phyloP scores from a whole-genome alignment of 1,140 invertebrate species.

The Scylla paramamosain region DNA sequence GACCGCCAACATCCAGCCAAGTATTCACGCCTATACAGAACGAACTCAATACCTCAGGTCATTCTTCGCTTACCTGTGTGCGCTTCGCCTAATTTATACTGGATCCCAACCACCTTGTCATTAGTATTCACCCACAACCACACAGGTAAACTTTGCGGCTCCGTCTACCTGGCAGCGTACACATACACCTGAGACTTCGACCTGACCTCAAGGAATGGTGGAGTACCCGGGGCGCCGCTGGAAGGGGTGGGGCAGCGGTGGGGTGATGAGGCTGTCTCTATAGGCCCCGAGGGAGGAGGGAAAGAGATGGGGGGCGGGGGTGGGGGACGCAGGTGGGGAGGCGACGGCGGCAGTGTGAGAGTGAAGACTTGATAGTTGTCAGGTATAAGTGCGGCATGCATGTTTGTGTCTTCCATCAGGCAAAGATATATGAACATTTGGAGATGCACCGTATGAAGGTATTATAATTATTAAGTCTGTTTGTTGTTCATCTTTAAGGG shows the following conservation, averaged over 20 bases:
- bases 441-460: no score
- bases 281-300: constrained; percentile 14
- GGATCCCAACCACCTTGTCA: not conserved
- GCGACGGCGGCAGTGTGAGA: not conserved
- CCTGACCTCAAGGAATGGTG: not conserved
- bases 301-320: not conserved
- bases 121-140: not conserved
- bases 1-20: no score
- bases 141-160: constrained; percentile 15
- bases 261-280: not conserved
- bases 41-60: no score
- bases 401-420: no score
- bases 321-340: not conserved
- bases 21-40: no score
- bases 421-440: no score
- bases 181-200: no score
- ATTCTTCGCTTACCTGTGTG: no score
- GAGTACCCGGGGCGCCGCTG: not conserved
- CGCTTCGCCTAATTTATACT: no score
- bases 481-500: no score
- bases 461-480: no score
- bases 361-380: not conserved
- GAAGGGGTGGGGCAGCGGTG: not conserved
- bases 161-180: not conserved
- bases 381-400: no score